Evolutionary conservation across 1,140 invertebrate genomes (phyloP).

Genomic region (Bilobella aurantiaca): DNA sequence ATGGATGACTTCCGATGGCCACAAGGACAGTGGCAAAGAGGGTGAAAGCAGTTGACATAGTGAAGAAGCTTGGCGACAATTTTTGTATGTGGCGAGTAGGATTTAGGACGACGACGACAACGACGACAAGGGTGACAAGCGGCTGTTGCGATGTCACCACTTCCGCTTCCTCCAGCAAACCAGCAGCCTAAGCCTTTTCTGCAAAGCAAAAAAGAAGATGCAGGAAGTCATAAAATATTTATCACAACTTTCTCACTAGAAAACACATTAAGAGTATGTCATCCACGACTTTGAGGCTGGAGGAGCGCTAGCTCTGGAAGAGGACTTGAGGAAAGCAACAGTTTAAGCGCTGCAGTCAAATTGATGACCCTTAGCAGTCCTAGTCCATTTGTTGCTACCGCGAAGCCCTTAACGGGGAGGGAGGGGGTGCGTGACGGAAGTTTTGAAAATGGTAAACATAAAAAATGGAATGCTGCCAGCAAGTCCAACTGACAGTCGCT

Average conservation of each 20-base stretch:
- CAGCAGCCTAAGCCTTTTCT: neutral
- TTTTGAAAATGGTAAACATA: too few species aligned
- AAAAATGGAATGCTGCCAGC: too few species aligned
- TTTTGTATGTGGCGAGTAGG: neutral
- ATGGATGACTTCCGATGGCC: conserved; percentile 34
- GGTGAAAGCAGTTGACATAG: conserved; percentile 25
- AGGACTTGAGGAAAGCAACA: neutral
- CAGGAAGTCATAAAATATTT: conserved; percentile 35
- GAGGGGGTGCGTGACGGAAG: too few species aligned
- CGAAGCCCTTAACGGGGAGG: too few species aligned
- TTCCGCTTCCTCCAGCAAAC: neutral
- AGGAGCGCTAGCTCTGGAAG: too few species aligned
- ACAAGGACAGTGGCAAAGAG: conserved; percentile 24
- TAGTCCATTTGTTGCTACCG: neutral
- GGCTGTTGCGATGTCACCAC: neutral
- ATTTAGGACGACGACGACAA: neutral
- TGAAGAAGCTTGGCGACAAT: too few species aligned
- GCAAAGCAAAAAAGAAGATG: conserved; percentile 13
- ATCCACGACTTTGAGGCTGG: neutral
- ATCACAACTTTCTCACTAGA: conserved; percentile 17
- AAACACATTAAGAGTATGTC: neutral
- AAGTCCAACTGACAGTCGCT: too few species aligned
- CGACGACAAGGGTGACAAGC: neutral
- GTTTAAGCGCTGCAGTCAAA: neutral
- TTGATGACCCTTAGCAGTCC: neutral